These are phyloP conservation scores for Toxotes chatareus DNA, from an alignment of 2,113 vertebrate species.

Conservation along the genomic window DNA sequence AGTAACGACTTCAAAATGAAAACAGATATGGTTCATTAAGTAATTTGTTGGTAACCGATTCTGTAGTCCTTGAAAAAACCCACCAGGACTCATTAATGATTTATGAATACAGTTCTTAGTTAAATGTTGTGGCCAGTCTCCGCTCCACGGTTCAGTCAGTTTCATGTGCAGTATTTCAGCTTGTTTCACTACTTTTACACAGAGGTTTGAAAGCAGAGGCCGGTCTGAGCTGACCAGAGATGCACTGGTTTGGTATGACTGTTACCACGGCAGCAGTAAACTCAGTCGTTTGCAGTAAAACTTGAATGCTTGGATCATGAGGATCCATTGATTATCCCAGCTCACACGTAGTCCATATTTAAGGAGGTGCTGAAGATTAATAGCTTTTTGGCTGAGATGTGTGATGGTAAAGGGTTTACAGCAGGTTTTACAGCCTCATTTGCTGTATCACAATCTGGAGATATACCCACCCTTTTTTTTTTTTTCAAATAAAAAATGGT, in stretches of 20 bases:
- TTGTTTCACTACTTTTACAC: conserved; percentile 8
- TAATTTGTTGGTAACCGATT: not conserved
- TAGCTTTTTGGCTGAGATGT: conserved; percentile 6
- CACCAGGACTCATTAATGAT: not conserved
- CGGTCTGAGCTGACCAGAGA: not conserved
- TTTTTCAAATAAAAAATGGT: not conserved
- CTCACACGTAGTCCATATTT: conserved; percentile 17
- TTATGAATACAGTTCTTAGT: not conserved
- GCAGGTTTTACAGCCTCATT: conserved; percentile 49
- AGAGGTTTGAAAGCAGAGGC: conserved; percentile 4
- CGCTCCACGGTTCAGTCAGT: not conserved
- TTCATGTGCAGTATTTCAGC: conserved; percentile 20
- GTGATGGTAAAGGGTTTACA: conserved; percentile 32
- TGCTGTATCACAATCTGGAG: conserved; percentile 28
- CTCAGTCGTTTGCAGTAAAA: conserved; percentile 14
- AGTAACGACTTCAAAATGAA: not conserved
- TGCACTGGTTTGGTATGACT: conserved; percentile 3
- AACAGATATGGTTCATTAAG: not conserved
- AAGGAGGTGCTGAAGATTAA: conserved; percentile 13
- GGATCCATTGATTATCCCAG: conserved; percentile 10
- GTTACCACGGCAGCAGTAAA: conserved; percentile 36
- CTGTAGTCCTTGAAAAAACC: not conserved
- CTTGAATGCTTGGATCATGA: not conserved
- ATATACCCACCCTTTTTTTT: conserved; percentile 1
- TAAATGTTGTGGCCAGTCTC: not conserved